Evolutionary conservation across 2,888 invertebrate genomes (phyloP), one percentile per base, ranked within the genome.

Genomic region (Archaeoteleia sp.): DNA sequence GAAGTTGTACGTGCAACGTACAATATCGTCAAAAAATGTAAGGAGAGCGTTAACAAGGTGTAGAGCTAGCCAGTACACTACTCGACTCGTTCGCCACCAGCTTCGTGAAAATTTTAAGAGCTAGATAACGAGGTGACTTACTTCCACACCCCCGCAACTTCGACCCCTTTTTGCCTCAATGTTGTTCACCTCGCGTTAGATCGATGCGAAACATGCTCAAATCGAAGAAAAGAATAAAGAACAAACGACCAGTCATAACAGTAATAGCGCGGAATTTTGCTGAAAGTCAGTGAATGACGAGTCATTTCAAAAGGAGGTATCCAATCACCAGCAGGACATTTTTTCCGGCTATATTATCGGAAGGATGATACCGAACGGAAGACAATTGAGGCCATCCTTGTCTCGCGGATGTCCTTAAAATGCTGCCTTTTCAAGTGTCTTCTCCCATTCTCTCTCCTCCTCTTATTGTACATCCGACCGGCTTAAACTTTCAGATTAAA

Each of bases 401-500:
- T 58, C 46, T 34, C 49, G 32, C 45, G 60, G 70, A 63, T 55
- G 62, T 57, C 63, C 63, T 40, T 65, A 61, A 72, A 65, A 71
- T 62, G 54, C 67, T 45, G 67, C 67, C 71, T 71, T 75, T 63
- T 71, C 69, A 73, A 74, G 54, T 68, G 5, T 37, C 45, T 40
- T 53, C 14, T 12, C 27, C 17, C 29, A n/a, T 2, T 20, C 40
- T 45, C 58, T 45, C 57, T 43, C 53, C 40, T 34, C 43, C 39
- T 49, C 67, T 71, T 69, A 72, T 70, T 71, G 66, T 54, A 32
- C 37, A 17, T 20, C 49, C 35, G 40, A 34, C 20, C 55, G 70
- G 73, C 72, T 78, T 72, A 74, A 78, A 78, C 76, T 78, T 77
- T 77, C 68, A 71, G 75, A 79, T 77, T 78, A 78, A 76, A 78